These are phyloP conservation scores for Myotis yumanensis DNA, from an alignment of 2,113 vertebrate genomes.

Conservation along the genomic window DNA sequence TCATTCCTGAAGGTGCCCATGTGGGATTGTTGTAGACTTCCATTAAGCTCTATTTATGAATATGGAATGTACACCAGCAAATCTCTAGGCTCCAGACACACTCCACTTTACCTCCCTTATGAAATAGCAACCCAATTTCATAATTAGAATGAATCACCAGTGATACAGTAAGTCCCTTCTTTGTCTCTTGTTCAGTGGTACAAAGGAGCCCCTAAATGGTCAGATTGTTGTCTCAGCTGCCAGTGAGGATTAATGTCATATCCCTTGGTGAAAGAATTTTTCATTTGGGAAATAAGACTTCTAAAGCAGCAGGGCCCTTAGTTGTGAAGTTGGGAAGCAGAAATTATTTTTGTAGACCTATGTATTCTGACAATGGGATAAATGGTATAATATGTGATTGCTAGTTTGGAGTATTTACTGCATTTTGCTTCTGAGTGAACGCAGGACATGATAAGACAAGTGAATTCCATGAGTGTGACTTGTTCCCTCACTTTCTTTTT, in stretches of 20 bases:
- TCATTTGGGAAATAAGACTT: neutral
- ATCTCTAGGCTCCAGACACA: neutral
- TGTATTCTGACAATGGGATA: neutral
- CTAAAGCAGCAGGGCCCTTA: neutral
- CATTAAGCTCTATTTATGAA: neutral
- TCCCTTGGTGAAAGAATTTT: neutral
- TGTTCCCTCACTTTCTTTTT: constrained; percentile 11
- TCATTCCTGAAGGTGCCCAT: neutral
- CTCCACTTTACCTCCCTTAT: neutral
- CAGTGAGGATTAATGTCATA: neutral
- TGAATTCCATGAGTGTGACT: neutral
- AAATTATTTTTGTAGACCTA: neutral
- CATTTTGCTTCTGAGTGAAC: neutral
- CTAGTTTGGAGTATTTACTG: constrained; percentile 15
- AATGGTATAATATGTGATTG: neutral
- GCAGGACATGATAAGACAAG: neutral
- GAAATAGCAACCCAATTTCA: neutral
- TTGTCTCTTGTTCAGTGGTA: neutral
- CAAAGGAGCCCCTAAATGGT: neutral
- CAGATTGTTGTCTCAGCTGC: neutral
- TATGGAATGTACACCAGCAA: neutral
- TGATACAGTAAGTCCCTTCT: neutral
- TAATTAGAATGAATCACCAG: neutral
- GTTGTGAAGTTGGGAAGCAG: neutral
- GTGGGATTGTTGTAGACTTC: neutral